Evolutionary conservation across 1,140 invertebrate species (phyloP), one percentile per base, ranked within the genome.

Genomic region (Paramacrobiotus metropolitanus): DNA sequence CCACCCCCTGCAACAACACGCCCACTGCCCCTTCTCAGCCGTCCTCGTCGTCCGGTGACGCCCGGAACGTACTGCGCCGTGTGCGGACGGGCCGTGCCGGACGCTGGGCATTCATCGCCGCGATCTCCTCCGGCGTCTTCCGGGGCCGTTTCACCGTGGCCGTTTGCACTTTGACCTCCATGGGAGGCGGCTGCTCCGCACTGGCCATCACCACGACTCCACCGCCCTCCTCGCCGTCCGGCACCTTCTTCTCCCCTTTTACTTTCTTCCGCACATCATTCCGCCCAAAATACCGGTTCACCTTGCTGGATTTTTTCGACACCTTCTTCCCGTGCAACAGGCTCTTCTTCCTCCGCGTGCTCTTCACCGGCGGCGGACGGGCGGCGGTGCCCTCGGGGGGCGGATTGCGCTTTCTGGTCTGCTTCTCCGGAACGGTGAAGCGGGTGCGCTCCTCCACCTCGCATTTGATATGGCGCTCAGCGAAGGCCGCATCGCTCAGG

Each of bases 401-500:
- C 9, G 9, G 15, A 24, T 55, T 55, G 15, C 28, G 15, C 48
- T 24, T 15, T 55, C 48, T 15, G 24, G 48, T 15, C 15, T 55
- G 15, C 48, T 55, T 55, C 48, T 55, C 48, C 15, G 48, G 48
- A 28, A 55, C 15, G 24, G 4, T 77, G 70, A 85, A 88, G 59
- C 83, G 81, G 67, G 82, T 83, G 60, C 81, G 80, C 72, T 91
- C 87, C 63, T 83, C 80, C 3, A 77, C 72, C 74, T 90, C 86
- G 66, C 82, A 83, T 45, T 79, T 78, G 31, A 80, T 77, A 70
- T 91, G 87, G 21, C 86, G 76, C 29, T 73, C 68, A 2, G 74
- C 67, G 66, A 82, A 80, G 1, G 79, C 77, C 62, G 82, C 80
- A 62, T 89, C 85, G 20, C 81, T 82, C 62, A 86, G 70, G 72